phyloP scores from a whole-genome alignment of 2,888 invertebrate genomes.

The Drosophila putrida region DNA sequence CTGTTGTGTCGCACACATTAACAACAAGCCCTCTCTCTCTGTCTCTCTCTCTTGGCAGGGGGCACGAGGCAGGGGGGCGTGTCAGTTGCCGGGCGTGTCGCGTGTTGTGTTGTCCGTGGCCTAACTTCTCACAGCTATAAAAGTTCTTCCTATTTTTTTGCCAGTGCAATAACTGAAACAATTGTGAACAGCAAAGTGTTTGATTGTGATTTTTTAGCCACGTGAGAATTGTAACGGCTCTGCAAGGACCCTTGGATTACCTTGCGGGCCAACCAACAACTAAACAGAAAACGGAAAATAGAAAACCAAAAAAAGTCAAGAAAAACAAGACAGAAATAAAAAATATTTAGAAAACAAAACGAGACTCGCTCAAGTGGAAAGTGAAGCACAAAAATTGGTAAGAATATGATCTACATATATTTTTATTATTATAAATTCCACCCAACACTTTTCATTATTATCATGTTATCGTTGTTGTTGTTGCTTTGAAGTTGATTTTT shows the following conservation, averaged over 20 bases:
- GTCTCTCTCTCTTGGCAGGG: not conserved
- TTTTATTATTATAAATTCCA: not conserved
- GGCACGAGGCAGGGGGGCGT: too few species aligned
- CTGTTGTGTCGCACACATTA: conserved; percentile 5
- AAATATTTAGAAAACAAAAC: conserved; percentile 1
- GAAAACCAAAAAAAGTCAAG: too few species aligned
- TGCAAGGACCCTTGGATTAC: conserved; percentile 79
- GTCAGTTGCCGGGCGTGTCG: conserved; percentile 34
- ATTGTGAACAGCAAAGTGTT: conserved; percentile 41
- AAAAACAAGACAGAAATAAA: not conserved
- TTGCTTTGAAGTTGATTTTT: conserved; percentile 50
- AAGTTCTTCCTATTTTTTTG: conserved; percentile 29
- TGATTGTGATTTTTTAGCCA: conserved; percentile 34
- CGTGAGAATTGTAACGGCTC: conserved; percentile 50
- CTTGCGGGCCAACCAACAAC: conserved; percentile 62
- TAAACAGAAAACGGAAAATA: not conserved
- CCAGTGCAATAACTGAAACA: conserved; percentile 37
- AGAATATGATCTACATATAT: not conserved
- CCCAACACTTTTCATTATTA: not conserved
- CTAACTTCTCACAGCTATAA: conserved; percentile 8
- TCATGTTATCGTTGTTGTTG: conserved; percentile 14
- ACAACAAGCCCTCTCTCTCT: conserved; percentile 6
- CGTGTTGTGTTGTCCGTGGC: conserved; percentile 31
- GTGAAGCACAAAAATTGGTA: conserved; percentile 2
- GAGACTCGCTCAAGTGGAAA: conserved; percentile 6